phyloP scores from a whole-genome alignment of 2,113 vertebrate species.

The Colinus virginianus region DNA sequence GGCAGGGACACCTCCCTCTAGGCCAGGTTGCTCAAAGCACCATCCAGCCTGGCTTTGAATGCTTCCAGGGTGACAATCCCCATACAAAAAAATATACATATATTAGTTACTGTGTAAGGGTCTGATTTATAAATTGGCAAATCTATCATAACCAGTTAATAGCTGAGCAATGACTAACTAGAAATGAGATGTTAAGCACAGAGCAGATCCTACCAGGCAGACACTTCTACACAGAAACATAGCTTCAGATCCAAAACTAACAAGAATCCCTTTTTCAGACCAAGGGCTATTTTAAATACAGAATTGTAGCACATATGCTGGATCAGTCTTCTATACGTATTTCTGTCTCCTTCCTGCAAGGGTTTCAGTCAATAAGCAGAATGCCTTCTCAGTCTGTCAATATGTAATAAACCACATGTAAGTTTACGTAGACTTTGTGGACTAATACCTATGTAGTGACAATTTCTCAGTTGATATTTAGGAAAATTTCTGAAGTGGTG shows the following conservation, averaged over 20 bases:
- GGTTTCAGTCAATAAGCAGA: background rate
- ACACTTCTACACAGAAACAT: background rate
- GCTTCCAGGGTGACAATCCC: background rate
- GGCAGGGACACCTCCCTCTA: no score
- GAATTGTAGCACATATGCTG: background rate
- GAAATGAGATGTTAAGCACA: background rate
- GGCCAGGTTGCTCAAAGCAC: no score
- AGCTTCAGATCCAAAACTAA: background rate
- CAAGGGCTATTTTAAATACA: background rate
- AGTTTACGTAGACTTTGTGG: background rate
- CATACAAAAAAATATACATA: accelerated
- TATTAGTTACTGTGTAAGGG: no score
- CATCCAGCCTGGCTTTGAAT: no score
- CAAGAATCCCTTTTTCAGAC: background rate
- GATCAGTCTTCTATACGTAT: background rate
- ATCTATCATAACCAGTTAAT: background rate
- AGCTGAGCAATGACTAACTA: background rate
- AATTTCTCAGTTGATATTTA: background rate
- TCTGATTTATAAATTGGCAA: no score
- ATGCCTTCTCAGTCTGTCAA: background rate
- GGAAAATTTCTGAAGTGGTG: background rate
- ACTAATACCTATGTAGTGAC: background rate
- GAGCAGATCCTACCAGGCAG: background rate
- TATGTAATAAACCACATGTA: background rate
- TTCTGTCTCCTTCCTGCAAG: background rate